Base-by-base conservation (phyloP, 2,888 invertebrate species). In the Phalera bucephala region DNA sequence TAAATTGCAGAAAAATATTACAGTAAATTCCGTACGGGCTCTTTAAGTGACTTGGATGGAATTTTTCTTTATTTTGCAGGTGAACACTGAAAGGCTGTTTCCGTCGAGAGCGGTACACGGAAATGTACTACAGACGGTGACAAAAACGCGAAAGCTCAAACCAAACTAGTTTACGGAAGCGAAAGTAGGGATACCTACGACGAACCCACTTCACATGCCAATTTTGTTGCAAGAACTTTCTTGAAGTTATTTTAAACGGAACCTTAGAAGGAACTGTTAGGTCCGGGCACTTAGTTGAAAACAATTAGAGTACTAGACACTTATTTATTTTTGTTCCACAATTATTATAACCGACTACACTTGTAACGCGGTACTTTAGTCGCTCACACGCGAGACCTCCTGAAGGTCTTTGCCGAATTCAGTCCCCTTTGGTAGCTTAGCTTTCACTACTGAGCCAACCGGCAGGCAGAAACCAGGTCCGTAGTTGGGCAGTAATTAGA, bases 21-120 rank as follows among this genome's bases (percentile, higher is more conserved):
- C 43, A 40, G 39, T 45, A 26, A 49, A 39, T 45, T 27, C 40
- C 30, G 23, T 60, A 44, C 36, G 38, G 44, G 36, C 36, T 40
- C 20, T 45, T 45, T 48, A 45, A 59, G 44, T 53, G 34, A 43
- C 33, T 52, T 53, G 49, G 50, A 64, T 63, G 48, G 60, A 71
- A 65, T 71, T 70, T 68, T 69, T 63, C 65, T 66, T 59, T 62
- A 52, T 61, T 54, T 57, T 63, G 52, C 66, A 73, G 69, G 75
- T 73, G 72, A 77, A 75, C 68, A 73, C 67, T 74, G 67, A 80
- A 79, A 81, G 74, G 72, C 75, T 72, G 74, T 79, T 79, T 77
- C 77, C 78, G 64, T 59, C 61, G 72, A 64, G 69, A 74, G 73
- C 62, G 63, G 61, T 72, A 80, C 80, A 81, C 70, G 80, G 78